These are phyloP conservation scores for Eilema depressum DNA, from an alignment of 2,888 invertebrate genomes.

Conservation along the genomic window DNA sequence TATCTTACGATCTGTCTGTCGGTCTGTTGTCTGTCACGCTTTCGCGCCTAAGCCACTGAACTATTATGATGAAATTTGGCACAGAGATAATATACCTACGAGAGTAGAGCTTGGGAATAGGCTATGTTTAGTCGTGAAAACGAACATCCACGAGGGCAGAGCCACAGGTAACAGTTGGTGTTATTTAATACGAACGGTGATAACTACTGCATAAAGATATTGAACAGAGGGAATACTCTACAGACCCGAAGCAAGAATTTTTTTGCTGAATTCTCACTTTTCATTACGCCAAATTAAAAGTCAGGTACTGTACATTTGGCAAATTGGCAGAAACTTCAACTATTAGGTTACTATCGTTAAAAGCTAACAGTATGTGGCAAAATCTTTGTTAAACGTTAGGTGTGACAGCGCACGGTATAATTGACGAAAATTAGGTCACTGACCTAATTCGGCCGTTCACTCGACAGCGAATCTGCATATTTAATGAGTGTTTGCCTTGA, in stretches of 20 bases:
- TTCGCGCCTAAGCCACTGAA: too few relatives aligned
- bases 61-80: too few relatives aligned
- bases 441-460: background rate
- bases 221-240: background rate
- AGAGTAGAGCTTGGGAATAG: too few relatives aligned
- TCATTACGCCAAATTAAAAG: background rate
- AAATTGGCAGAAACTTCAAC: background rate
- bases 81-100: too few relatives aligned
- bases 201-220: too few relatives aligned
- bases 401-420: background rate
- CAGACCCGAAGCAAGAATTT: background rate
- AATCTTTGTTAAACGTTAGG: background rate
- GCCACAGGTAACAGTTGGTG: too few relatives aligned
- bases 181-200: too few relatives aligned
- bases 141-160: too few relatives aligned
- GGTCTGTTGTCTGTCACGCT: too few relatives aligned
- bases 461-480: conserved; percentile 11
- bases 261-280: background rate
- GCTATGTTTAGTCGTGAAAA: too few relatives aligned
- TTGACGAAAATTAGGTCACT: background rate
- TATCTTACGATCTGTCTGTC: too few relatives aligned
- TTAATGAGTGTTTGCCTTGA: conserved; percentile 8
- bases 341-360: background rate
- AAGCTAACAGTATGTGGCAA: conserved; percentile 2
- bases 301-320: background rate